phyloP scores from a whole-genome alignment of 2,113 vertebrate species.

The Entelurus aequoreus region DNA sequence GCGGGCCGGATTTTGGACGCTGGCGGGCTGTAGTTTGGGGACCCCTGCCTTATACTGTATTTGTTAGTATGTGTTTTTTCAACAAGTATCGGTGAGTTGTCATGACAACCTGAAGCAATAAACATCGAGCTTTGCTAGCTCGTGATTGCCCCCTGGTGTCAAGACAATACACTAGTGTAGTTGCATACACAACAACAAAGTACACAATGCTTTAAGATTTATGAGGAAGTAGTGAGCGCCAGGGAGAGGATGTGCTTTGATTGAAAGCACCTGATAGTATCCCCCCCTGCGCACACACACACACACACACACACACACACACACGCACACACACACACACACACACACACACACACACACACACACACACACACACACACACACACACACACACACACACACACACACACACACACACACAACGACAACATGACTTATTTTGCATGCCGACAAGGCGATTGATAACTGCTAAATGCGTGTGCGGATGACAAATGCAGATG shows the following conservation, averaged over 20 bases:
- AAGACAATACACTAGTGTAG: constrained; percentile 82
- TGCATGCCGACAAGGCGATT: constrained; percentile 99
- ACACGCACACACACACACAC: constrained; percentile 84
- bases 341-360: constrained; percentile 14
- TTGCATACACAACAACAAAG: constrained; percentile 24
- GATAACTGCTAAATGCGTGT: constrained; percentile 98
- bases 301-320: constrained; percentile 71
- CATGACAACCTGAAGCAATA: too few relatives aligned
- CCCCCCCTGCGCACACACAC: constrained; percentile 83
- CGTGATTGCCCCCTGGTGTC: constrained; percentile 67
- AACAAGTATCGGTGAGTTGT: too few relatives aligned
- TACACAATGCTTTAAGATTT: constrained; percentile 91
- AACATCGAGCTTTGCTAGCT: too few relatives aligned
- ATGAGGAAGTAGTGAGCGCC: constrained; percentile 89
- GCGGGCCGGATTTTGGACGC: too few relatives aligned
- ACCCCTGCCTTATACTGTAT: too few relatives aligned
- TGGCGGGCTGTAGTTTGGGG: too few relatives aligned
- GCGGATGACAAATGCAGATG: constrained; percentile 97
- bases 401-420: constrained; percentile 89
- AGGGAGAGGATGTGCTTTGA: constrained; percentile 90
- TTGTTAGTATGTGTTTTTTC: too few relatives aligned
- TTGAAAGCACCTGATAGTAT: constrained; percentile 99
- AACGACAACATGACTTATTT: constrained; percentile 97
- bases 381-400: constrained; percentile 39
- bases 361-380: constrained; percentile 89